phyloP scores from a whole-genome alignment of 2,888 invertebrate genomes.

The Trichogramma evanescens region DNA sequence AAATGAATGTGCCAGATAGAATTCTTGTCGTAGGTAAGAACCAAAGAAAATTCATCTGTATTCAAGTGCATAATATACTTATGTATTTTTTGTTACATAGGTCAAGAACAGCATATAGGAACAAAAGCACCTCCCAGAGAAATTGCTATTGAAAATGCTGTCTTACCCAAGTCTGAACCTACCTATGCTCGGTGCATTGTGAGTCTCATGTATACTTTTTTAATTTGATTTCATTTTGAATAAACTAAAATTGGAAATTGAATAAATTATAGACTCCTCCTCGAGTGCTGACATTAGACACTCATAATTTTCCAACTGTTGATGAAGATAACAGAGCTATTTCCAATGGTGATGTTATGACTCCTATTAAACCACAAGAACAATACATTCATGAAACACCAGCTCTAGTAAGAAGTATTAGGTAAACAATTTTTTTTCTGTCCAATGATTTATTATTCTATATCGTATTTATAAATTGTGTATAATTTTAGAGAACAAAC shows the following conservation, averaged over 20 bases:
- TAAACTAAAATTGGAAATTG: background rate
- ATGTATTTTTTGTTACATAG: conserved; percentile 44
- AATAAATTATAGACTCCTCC: conserved; percentile 68
- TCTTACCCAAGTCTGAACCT: conserved; percentile 63
- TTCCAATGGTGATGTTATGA: conserved; percentile 27
- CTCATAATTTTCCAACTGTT: conserved; percentile 70
- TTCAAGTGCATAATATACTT: background rate
- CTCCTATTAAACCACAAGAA: conserved; percentile 24
- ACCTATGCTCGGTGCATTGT: conserved; percentile 57
- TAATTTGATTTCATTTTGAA: background rate
- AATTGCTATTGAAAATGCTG: conserved; percentile 76
- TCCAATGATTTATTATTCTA: background rate
- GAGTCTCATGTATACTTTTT: conserved; percentile 1
- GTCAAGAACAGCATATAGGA: conserved; percentile 53
- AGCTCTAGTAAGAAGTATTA: conserved; percentile 33
- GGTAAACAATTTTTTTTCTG: conserved; percentile 27
- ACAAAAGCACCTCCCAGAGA: conserved; percentile 82
- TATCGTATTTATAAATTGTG: background rate
- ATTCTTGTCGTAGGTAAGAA: conserved; percentile 80
- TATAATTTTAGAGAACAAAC: conserved; percentile 56
- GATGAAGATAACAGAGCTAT: conserved; percentile 51
- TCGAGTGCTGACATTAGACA: conserved; percentile 76
- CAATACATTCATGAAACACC: conserved; percentile 34
- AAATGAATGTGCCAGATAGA: conserved; percentile 90
- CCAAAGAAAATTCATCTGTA: conserved; percentile 36